Base-by-base conservation (phyloP, 2,888 invertebrate species). In the Spisula solida region DNA sequence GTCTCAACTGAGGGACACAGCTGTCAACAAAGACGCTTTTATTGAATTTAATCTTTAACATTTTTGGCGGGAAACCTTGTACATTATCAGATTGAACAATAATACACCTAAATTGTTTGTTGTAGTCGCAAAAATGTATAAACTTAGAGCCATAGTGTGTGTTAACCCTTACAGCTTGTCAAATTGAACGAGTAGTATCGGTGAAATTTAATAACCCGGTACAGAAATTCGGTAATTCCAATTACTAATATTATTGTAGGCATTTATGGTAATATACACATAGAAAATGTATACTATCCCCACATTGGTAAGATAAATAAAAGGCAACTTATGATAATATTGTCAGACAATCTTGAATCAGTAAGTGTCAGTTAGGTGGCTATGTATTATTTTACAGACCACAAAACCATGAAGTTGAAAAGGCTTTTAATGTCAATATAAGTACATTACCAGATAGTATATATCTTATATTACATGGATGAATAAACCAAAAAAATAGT, bases 11-110 rank as follows among this genome's bases (percentile, higher is more conserved):
- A 48, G 12, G 41, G 48, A 78, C 84, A 84, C 84, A 84, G 29
- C 84, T 84, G 84, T 18, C 75, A 78, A 75, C 51, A 78, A 84
- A 84, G 47, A 51, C 6, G 14, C 55, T 20, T 25, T 55, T 51
- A 31, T n/a, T 75, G n/a, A 0, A 48, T 14, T 8, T 31, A 20
- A 75, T 31, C 25, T 14, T 29, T 29, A 10, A 14, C 1, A n/a
- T 18, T 48, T 84, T 84, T 84, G 84, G 84, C 75, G 84, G 84
- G 84, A 84, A 84, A 84, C 6, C 47, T 29, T 31, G 47, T 47
- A 51, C 25, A 25, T 25, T n/a, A 25, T 66, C 70, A 70, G 34
- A 47, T 25, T n/a, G 0, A 70, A 6, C 16, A 25, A 16, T 66
- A 20, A 82, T 66, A 82, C 29, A 82, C 34, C 10, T 0, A 16